These are phyloP conservation scores for Gymnogyps californianus DNA, from an alignment of 2,113 vertebrate species.

Conservation along the genomic window DNA sequence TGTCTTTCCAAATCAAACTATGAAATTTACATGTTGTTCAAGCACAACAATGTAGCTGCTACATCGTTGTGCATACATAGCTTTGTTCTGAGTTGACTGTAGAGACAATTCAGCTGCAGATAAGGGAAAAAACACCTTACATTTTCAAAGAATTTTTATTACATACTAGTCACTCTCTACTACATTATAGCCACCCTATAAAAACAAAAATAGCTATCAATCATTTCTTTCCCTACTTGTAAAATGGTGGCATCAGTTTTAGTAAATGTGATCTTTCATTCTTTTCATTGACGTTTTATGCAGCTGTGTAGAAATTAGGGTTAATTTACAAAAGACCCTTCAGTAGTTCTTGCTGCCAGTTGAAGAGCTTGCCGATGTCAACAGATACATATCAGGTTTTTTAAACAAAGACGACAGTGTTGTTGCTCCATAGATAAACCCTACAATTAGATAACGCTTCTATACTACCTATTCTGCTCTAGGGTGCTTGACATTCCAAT, in stretches of 20 bases:
- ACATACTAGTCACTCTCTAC: not conserved
- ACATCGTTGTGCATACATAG: not conserved
- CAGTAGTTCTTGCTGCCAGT: not conserved
- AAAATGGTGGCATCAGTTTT: slow-evolving; percentile 12
- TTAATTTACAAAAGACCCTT: not conserved
- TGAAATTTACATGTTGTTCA: not conserved
- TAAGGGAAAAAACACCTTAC: not conserved
- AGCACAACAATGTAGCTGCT: not conserved
- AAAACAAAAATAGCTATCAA: not conserved
- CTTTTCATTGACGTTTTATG: not conserved
- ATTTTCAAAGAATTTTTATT: not conserved
- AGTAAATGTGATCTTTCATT: slow-evolving; percentile 5
- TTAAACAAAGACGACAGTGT: not conserved
- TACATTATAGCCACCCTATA: not conserved
- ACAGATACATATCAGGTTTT: not conserved
- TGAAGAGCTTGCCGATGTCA: not conserved
- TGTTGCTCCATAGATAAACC: not conserved
- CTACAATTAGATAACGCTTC: not conserved
- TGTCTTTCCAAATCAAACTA: not conserved
- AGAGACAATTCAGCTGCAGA: not conserved
- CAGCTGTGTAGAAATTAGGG: not conserved
- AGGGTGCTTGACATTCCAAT: not conserved
- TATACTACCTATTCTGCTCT: not conserved
- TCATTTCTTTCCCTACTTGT: not conserved
- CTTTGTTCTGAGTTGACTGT: not conserved